Percentiles rank a stretch among this genome's conserved stretches.
Evolutionary conservation across 2,113 vertebrate species (phyloP).

Genomic region (Regulus satrapa): DNA sequence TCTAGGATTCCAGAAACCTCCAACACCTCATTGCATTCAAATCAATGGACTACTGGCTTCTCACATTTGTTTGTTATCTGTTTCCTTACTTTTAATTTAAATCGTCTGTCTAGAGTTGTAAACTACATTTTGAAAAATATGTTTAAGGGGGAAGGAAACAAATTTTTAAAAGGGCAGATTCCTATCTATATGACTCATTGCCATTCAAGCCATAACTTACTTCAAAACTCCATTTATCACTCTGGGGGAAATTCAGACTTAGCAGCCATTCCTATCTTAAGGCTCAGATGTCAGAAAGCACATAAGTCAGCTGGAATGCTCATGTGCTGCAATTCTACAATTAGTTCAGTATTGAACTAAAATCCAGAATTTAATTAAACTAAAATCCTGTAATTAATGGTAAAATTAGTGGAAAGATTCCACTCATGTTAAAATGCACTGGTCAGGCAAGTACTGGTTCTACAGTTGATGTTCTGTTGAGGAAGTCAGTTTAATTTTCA

Average conservation of each 20-base stretch:
- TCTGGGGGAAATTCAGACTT: not conserved
- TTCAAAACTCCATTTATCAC: not conserved
- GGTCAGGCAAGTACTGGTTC: not conserved
- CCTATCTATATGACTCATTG: not conserved
- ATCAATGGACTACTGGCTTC: not conserved
- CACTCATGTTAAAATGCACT: not conserved
- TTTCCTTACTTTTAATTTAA: not conserved
- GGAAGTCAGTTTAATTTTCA: not conserved
- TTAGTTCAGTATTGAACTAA: not conserved
- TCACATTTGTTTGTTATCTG: not conserved
- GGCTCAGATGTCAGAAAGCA: not conserved
- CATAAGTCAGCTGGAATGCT: not conserved
- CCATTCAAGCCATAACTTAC: not conserved
- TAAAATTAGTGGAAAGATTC: not conserved
- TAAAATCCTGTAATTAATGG: not conserved
- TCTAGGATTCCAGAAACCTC: not conserved
- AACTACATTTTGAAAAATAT: not conserved
- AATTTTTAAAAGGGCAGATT: not conserved
- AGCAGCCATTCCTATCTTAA: not conserved
- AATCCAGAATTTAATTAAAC: not conserved
- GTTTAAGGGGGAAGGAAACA: not conserved
- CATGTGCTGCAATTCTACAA: not conserved
- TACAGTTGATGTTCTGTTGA: not conserved
- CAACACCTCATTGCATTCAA: not conserved
- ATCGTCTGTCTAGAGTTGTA: not conserved